These are phyloP conservation scores for Drosophila algonquin DNA, from an alignment of 2,888 invertebrate species.

Conservation along the genomic window DNA sequence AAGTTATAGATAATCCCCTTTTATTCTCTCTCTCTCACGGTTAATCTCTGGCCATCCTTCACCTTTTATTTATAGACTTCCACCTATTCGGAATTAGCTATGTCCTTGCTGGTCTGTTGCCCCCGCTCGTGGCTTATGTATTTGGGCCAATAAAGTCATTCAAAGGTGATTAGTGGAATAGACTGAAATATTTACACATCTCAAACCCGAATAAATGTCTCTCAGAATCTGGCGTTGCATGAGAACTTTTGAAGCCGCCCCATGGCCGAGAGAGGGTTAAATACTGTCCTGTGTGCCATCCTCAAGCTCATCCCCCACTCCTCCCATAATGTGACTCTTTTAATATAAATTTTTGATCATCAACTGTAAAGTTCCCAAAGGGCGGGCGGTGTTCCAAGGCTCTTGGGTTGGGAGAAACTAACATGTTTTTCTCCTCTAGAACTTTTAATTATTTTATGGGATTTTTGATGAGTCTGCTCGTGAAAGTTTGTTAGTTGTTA, in stretches of 20 bases:
- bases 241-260: constrained; percentile 20
- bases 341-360: constrained; percentile 60
- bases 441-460: constrained; percentile 51
- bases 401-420: constrained; percentile 2
- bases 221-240: constrained; percentile 37
- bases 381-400: constrained; percentile 28
- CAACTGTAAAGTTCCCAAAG: constrained; percentile 73
- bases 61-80: constrained; percentile 30
- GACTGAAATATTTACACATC: constrained; percentile 63
- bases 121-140: constrained; percentile 19
- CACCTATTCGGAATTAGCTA: constrained; percentile 4
- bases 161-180: constrained; percentile 58
- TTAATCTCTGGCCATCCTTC: constrained; percentile 7
- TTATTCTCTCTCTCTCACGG: background rate
- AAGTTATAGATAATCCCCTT: background rate
- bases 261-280: background rate
- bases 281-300: too few relatives aligned
- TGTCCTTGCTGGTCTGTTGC: constrained; percentile 36
- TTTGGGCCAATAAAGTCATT: constrained; percentile 57
- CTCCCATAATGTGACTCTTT: background rate
- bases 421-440: constrained; percentile 5
- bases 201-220: constrained; percentile 18
- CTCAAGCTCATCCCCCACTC: background rate
- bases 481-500: constrained; percentile 32
- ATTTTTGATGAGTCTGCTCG: constrained; percentile 45